Base-by-base conservation (phyloP, 2,113 vertebrate genomes). In the Phrynocephalus versicolor region DNA sequence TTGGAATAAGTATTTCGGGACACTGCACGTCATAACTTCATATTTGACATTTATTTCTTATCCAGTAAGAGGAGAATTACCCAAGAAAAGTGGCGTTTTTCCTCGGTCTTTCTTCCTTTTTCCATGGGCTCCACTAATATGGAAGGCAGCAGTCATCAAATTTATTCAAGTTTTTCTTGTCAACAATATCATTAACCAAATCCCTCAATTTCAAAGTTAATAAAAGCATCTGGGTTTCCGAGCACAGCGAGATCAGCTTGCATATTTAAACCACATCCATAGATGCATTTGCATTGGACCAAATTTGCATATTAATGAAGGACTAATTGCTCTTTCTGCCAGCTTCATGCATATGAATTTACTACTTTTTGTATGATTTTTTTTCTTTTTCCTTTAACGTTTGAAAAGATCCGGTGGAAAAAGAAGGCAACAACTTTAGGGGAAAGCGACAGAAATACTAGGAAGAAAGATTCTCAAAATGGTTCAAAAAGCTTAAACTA, bases 281-380 rank as follows among this genome's bases (percentile, higher is more conserved):
- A 91, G 91, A 94, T 93, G 87, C 93, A 95, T 95, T 95, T 96
- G 86, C 93, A 94, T 90, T 93, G 92, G 92, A 95, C 91, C 90
- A 89, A 95, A 95, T 96, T 96, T 96, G 92, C 88, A 94, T 96
- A 96, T 93, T 96, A 97, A 95, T 95, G 92, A 97, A 95, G 91
- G 94, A 94, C 93, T 95, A 96, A 95, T 95, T 96, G 93, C 92
- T 94, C 95, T 96, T 96, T 93, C 92, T 94, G 91, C 93, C 90
- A 95, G 94, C 94, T 96, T 94, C 93, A 95, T 95, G 96, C 91
- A 96, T 94, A 96, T 93, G 93, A 93, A 95, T 95, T 95, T 95
- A 93, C 89, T 94, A 82, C 85, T 93, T 89, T 92, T 96, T 94
- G 93, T 93, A 94, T 76, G 91, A 93, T 94, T 92, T 95, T 35